Percentiles rank a stretch among this genome's conserved stretches.
phyloP scores from a whole-genome alignment of 1,140 invertebrate species.

The Trichoplusia ni region DNA sequence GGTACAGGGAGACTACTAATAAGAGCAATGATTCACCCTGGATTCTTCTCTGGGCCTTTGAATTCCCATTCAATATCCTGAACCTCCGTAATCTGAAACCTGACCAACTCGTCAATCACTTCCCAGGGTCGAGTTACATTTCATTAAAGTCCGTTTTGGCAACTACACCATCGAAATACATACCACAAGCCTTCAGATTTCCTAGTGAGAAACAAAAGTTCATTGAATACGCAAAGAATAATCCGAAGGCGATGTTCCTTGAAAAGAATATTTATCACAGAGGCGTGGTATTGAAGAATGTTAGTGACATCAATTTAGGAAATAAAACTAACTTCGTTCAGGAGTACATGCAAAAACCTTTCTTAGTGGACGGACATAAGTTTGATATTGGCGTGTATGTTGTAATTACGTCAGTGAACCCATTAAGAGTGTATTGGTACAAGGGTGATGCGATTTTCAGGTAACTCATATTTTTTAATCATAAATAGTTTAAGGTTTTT shows the following conservation, averaged over 20 bases:
- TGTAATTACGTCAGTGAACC: conserved; percentile 94
- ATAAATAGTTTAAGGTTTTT: too few species aligned
- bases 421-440: conserved; percentile 94
- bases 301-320: conserved; percentile 88
- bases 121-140: conserved; percentile 96
- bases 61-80: conserved; percentile 92
- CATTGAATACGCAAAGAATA: conserved; percentile 84
- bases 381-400: conserved; percentile 99
- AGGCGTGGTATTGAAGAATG: conserved; percentile 90
- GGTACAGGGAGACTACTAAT: conserved; percentile 85
- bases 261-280: conserved; percentile 97
- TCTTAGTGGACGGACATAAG: conserved; percentile 93
- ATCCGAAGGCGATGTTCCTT: conserved; percentile 91
- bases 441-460: conserved; percentile 94
- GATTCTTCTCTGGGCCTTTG: conserved; percentile 96
- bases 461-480: too few species aligned
- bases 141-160: conserved; percentile 97
- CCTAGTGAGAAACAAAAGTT: conserved; percentile 89
- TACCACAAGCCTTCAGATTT: conserved; percentile 94
- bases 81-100: conserved; percentile 83
- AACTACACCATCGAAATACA: conserved; percentile 87
- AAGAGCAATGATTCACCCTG: conserved; percentile 88
- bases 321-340: conserved; percentile 93
- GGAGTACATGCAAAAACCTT: conserved; percentile 92
- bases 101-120: conserved; percentile 95